Conservation (phyloP, 2,113 vertebrate species). For the Notiomystis cincta region DNA sequence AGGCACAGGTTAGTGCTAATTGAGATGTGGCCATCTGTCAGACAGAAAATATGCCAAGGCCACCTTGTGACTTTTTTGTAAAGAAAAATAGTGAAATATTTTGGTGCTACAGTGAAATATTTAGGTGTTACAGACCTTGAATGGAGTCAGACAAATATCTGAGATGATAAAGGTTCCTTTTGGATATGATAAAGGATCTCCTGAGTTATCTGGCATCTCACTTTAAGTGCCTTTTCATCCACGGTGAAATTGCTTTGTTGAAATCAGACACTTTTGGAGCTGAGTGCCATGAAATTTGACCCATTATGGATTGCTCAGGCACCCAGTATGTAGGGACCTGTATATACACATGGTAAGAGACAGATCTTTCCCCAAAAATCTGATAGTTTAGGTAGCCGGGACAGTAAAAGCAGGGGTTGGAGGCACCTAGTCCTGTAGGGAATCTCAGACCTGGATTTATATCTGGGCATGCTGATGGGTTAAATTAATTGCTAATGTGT, state of each 20-base stretch:
- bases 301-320: background rate
- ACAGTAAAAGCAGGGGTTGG: rapidly evolving
- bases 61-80: background rate
- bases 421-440: background rate
- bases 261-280: background rate
- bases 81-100: background rate
- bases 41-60: background rate
- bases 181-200: background rate
- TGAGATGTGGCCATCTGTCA: constrained; percentile 35
- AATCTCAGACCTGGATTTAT: background rate
- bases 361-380: background rate
- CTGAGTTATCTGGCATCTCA: background rate
- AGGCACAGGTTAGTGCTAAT: background rate
- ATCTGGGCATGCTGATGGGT: background rate
- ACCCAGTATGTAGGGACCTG: background rate
- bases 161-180: background rate
- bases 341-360: background rate
- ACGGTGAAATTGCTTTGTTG: background rate
- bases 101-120: background rate
- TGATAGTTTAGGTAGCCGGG: background rate
- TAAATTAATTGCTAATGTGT: background rate
- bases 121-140: background rate
- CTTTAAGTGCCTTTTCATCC: background rate
- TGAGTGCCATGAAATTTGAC: background rate
- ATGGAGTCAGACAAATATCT: background rate